Conservation (phyloP, 2,797 vertebrate genomes). For the Ceryle rudis region DNA sequence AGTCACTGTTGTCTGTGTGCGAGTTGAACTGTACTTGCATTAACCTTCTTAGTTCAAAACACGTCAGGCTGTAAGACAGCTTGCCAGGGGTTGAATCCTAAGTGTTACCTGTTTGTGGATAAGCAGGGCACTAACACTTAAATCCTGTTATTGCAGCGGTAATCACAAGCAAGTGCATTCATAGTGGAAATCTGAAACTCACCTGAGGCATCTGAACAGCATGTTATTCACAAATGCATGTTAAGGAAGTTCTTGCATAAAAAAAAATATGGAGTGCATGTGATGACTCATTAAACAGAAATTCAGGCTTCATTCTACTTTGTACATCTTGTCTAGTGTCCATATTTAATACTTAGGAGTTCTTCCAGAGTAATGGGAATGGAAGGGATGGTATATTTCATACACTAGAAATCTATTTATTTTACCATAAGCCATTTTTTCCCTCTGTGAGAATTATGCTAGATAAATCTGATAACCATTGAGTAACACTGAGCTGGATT, state of each 20-base stretch:
- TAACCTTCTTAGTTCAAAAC: background rate
- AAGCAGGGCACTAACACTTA: background rate
- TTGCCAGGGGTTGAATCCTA: background rate
- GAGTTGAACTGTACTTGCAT: background rate
- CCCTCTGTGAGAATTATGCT: background rate
- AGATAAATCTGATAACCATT: background rate
- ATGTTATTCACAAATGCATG: background rate
- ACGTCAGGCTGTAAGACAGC: background rate
- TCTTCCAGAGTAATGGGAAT: background rate
- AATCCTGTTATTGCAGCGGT: background rate
- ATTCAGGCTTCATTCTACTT: background rate
- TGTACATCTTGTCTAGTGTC: background rate
- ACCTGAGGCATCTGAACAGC: background rate
- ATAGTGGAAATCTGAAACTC: background rate
- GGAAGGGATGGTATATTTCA: background rate
- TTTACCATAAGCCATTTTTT: background rate
- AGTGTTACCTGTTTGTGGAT: background rate
- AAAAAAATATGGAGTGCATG: background rate
- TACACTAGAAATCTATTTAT: background rate
- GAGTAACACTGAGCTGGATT: background rate
- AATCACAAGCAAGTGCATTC: background rate
- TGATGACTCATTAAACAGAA: background rate
- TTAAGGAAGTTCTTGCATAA: background rate
- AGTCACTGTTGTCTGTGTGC: background rate
- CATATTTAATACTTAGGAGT: background rate